Conservation (phyloP, 2,797 vertebrate genomes). For the Pipistrellus pipistrellus region DNA sequence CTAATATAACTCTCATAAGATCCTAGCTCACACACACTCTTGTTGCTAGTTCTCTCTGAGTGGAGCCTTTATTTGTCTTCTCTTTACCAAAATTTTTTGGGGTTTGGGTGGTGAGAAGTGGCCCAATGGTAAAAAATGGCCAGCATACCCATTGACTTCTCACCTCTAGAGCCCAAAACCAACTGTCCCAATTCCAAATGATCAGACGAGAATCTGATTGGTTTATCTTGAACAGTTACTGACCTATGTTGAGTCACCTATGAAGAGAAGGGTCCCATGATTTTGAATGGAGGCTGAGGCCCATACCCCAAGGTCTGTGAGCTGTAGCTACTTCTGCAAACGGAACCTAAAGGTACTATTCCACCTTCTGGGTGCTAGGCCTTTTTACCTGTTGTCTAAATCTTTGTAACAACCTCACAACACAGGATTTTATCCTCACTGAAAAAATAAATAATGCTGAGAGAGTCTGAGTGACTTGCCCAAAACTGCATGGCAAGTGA, state of each 20-base stretch:
- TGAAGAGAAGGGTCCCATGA: background rate
- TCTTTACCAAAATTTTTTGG: background rate
- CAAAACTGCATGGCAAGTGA: background rate
- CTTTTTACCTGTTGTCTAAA: background rate
- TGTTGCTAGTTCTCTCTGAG: background rate
- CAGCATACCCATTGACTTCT: background rate
- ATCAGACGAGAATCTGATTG: background rate
- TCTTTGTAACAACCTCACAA: background rate
- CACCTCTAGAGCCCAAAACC: background rate
- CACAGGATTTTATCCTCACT: background rate
- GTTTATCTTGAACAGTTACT: background rate
- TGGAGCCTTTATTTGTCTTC: background rate
- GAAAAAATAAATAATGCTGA: background rate
- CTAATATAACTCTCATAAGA: background rate
- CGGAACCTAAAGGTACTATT: background rate
- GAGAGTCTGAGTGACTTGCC: background rate
- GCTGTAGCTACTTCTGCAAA: background rate
- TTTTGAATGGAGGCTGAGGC: background rate
- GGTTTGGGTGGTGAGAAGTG: background rate
- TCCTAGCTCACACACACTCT: background rate
- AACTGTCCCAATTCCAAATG: background rate
- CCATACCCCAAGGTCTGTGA: background rate
- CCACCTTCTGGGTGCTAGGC: background rate
- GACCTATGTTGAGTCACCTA: background rate
- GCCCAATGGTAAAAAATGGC: background rate